Percentiles rank a stretch among this genome's conserved stretches.
Conservation (phyloP, 2,797 vertebrate species). For the Mycteria americana region DNA sequence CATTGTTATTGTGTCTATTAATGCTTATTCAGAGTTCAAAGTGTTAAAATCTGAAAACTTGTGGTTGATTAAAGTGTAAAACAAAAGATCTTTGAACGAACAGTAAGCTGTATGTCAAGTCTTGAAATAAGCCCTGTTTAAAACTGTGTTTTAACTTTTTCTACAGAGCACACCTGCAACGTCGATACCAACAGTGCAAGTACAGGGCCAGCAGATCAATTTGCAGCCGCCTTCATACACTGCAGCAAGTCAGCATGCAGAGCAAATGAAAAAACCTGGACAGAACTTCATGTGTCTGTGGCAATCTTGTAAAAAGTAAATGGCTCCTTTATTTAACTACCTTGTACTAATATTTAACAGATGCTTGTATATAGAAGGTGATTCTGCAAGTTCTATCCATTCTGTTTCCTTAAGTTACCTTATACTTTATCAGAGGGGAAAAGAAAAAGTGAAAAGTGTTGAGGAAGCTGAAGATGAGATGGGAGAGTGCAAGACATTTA, state of each 20-base stretch:
- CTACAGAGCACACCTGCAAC: slow-evolving; percentile 82
- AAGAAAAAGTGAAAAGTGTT: background rate
- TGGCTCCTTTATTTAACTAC: slow-evolving; percentile 53
- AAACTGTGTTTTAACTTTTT: slow-evolving; percentile 56
- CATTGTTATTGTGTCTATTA: background rate
- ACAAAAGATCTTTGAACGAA: background rate
- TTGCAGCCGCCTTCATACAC: slow-evolving; percentile 79
- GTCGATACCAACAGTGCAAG: slow-evolving; percentile 81
- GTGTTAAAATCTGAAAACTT: background rate
- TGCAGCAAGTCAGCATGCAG: slow-evolving; percentile 79
- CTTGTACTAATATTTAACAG: background rate
- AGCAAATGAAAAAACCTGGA: slow-evolving; percentile 90
- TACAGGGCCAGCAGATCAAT: slow-evolving; percentile 79
- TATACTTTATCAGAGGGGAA: background rate
- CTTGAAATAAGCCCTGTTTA: slow-evolving; percentile 10
- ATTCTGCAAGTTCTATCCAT: background rate
- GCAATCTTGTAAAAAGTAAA: slow-evolving; percentile 97
- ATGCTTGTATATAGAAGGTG: background rate
- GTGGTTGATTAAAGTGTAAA: background rate
- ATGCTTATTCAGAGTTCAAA: background rate
- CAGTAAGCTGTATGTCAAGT: background rate
- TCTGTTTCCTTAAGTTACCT: background rate
- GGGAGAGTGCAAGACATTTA: background rate
- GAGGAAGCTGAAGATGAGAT: background rate
- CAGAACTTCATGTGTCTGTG: slow-evolving; percentile 99